Base-by-base conservation (phyloP, 1,140 invertebrate genomes). In the Fopius arisanus region DNA sequence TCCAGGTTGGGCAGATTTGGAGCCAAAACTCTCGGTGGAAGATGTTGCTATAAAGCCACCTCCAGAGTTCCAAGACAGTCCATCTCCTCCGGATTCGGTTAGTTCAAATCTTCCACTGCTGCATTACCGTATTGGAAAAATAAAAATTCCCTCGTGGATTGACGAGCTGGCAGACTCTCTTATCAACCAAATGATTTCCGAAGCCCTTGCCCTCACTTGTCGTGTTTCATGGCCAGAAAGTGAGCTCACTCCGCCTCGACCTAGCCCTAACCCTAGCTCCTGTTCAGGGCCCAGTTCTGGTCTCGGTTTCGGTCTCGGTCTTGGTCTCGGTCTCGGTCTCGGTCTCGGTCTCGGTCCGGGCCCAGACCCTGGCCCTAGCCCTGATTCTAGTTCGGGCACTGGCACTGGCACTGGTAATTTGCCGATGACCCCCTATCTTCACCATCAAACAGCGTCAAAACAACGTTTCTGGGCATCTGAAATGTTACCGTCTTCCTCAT, bases 31-130 rank as follows among this genome's bases (percentile, higher is more conserved):
- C 3, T 85, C 85, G 65, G 84, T 86, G 0, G 87, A 86, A 0
- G 86, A 87, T 14, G 85, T 88, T 16, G 91, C 93, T 16, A 94
- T 95, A 78, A 93, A 94, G 79, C 94, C 94, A 67, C 94, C 94
- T 3, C 91, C 91, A 16, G 93, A 95, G 79, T 95, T 95, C 86
- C 94, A 95, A 86, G 93, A 93, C 80, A 89, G 85, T 72, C 87
- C 88, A 14, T 88, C 87, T 16, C 84, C 86, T 4, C 83, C 86
- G 2, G 83, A 86, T 29, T 86, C 86, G 3, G 81, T 84, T 16
- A 82, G 83, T 6, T 85, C 82, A 14, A 78, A 84, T 29, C 83
- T 81, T 21, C 84, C 83, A 12, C 79, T 86, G 68, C 77, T 77
- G 71, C 79, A 79, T 59, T 84, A 87, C 69, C 78, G 37, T 80